Base-by-base conservation (phyloP, 2,797 vertebrate species). In the Scyliorhinus canicula region DNA sequence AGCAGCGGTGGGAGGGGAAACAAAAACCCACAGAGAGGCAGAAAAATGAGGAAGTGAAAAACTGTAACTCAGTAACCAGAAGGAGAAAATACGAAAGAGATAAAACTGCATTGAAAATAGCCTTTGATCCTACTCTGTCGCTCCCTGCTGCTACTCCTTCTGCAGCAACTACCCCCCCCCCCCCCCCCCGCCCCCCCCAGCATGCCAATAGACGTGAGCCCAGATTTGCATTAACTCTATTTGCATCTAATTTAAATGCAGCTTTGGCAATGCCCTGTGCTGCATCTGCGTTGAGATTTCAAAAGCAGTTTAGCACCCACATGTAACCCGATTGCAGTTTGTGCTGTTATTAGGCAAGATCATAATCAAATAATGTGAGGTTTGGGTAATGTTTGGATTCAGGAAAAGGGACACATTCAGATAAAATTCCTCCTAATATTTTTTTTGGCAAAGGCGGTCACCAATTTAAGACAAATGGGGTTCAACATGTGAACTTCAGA, bases 171-270 rank as follows among this genome's bases (percentile, higher is more conserved):
- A n/a, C n/a, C n/a, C n/a, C n/a, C n/a, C n/a, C n/a, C n/a, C n/a
- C n/a, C n/a, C n/a, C n/a, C n/a, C n/a, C n/a, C n/a, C n/a, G n/a
- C n/a, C n/a, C 57, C 11, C 88, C 88, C 88, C 60, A 40, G 57
- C 21, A 6, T 91, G 88, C 88, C 88, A 91, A 60, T 40, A 91
- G n/a, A 91, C 88, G 26, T 40, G 21, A 63, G 60, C n/a, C 60
- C 21, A 63, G 57, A 63, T 65, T n/a, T 63, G n/a, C 88, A 44
- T 26, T 65, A 40, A 26, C 88, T 24, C n/a, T 3, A 91, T 63
- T 91, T 91, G 60, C 88, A 91, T 65, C 88, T 91, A 24, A 91
- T 91, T 91, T 65, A 91, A 44, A 91, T 91, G 57, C 88, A 65
- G 57, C 57, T 91, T 65, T 91, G 7, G 57, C 57, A 91, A 21